Conservation (phyloP, 1,140 invertebrate species). For the Drosophila nikananu region DNA sequence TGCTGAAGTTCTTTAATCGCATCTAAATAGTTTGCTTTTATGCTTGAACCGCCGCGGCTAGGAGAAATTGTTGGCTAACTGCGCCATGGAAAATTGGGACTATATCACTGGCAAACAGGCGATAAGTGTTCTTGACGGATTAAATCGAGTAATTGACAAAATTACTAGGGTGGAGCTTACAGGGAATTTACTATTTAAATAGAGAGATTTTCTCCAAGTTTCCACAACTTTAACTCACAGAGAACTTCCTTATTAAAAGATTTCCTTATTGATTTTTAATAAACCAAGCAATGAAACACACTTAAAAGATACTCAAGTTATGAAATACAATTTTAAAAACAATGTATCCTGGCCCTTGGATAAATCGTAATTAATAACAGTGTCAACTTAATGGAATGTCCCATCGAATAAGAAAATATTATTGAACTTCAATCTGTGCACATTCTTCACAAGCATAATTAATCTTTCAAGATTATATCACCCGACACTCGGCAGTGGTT, state of each 20-base stretch:
- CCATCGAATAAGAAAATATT: constrained; percentile 17
- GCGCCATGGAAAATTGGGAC: constrained; percentile 20
- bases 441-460: constrained; percentile 24
- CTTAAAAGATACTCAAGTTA: fast-evolving
- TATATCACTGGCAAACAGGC: constrained; percentile 13
- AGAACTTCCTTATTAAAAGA: not conserved
- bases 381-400: constrained; percentile 5
- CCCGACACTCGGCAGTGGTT: constrained; percentile 1
- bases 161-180: constrained; percentile 21
- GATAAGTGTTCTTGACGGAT: constrained; percentile 33
- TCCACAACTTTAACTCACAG: not conserved
- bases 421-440: constrained; percentile 21
- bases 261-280: not conserved
- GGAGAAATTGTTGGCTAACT: constrained; percentile 26
- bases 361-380: constrained; percentile 18
- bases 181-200: not conserved
- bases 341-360: not conserved
- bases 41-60: constrained; percentile 24
- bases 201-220: not conserved
- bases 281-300: fast-evolving
- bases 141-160: constrained; percentile 19
- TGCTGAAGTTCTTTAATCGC: constrained; percentile 32
- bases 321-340: not conserved
- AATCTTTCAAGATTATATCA: constrained; percentile 41
- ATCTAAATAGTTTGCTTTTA: constrained; percentile 42